Conservation (phyloP, 1,140 invertebrate genomes). For the Drosophila novamexicana region DNA sequence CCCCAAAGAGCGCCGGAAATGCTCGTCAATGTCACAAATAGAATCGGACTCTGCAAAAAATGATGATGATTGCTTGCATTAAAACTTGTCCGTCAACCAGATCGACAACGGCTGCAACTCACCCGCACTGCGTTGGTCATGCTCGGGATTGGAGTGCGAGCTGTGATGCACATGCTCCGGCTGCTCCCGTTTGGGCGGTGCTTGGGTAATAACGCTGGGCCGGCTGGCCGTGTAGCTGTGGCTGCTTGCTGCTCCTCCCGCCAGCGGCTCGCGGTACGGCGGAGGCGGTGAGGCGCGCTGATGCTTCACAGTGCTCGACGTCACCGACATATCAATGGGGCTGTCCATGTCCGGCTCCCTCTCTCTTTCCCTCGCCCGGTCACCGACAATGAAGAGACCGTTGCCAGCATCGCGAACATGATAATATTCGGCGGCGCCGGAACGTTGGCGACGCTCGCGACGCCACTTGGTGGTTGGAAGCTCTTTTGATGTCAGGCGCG, state of each 20-base stretch:
- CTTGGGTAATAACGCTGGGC: conserved; percentile 84
- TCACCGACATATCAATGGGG: conserved; percentile 85
- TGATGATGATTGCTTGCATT: conserved; percentile 1
- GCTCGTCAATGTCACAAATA: conserved; percentile 96
- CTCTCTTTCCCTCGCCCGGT: conserved; percentile 42
- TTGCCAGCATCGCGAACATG: conserved; percentile 64
- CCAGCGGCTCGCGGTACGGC: conserved; percentile 80
- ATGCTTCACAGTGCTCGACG: conserved; percentile 69
- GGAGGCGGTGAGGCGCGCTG: conserved; percentile 80
- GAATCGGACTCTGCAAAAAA: conserved; percentile 86
- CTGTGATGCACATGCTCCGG: conserved; percentile 26
- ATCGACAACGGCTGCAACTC: conserved; percentile 12
- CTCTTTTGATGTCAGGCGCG: conserved; percentile 86
- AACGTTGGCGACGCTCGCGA: conserved; percentile 86
- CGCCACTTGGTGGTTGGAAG: conserved; percentile 88
- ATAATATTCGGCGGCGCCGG: conserved; percentile 81
- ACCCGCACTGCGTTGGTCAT: conserved; percentile 71
- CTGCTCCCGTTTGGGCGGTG: conserved; percentile 79
- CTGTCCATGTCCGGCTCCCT: conserved; percentile 67
- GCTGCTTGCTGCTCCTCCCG: conserved; percentile 68
- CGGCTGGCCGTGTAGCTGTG: conserved; percentile 62
- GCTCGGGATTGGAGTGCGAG: conserved; percentile 61
- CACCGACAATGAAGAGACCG: conserved; percentile 29
- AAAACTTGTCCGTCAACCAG: background rate
- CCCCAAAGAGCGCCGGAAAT: conserved; percentile 96